These are phyloP conservation scores for Bettongia penicillata DNA, from an alignment of 2,113 vertebrate species.

Conservation along the genomic window DNA sequence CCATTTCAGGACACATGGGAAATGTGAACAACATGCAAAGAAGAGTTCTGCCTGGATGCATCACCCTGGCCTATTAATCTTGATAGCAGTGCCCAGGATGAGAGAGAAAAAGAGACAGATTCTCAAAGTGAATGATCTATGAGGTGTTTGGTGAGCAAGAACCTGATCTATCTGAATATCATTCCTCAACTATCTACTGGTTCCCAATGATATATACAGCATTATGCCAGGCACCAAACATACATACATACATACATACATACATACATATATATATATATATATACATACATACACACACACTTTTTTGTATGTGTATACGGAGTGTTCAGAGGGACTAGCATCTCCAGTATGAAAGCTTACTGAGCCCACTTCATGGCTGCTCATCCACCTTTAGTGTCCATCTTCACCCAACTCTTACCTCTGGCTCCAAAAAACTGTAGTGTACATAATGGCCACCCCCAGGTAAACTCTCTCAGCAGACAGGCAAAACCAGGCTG, in stretches of 20 bases:
- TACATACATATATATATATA: not conserved
- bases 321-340: too few relatives aligned
- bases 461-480: too few relatives aligned
- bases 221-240: not conserved
- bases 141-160: too few relatives aligned
- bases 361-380: too few relatives aligned
- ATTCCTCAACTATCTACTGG: not conserved
- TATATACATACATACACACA: not conserved
- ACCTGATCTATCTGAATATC: not conserved
- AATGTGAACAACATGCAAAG: not conserved
- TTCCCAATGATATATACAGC: not conserved
- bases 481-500: too few relatives aligned
- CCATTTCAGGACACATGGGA: not conserved
- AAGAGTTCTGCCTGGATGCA: not conserved
- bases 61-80: not conserved
- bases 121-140: not conserved
- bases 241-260: not conserved
- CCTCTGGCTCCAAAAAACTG: too few relatives aligned
- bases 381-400: too few relatives aligned
- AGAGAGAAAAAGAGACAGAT: not conserved
- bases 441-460: too few relatives aligned
- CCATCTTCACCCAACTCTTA: too few relatives aligned
- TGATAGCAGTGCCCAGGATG: not conserved
- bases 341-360: too few relatives aligned
- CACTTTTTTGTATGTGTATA: not conserved